These are phyloP conservation scores for Pantala flavescens DNA, from an alignment of 1,140 invertebrate species.

Conservation along the genomic window DNA sequence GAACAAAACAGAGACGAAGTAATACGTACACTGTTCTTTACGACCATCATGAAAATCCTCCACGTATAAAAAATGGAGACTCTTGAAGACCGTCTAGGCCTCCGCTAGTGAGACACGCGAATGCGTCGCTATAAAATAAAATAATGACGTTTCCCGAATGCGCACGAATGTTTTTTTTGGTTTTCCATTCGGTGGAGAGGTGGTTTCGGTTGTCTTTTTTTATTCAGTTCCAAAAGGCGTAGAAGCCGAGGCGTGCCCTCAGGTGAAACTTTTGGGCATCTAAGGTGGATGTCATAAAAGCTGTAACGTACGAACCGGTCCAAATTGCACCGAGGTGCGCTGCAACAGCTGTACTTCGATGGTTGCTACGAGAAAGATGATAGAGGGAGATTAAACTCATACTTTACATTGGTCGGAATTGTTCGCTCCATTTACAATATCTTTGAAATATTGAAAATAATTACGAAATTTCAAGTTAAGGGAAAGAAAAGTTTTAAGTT, in stretches of 20 bases:
- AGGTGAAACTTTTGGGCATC: not conserved
- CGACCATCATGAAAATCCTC: not conserved
- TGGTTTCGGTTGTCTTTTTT: not conserved
- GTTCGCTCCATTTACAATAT: too few species aligned
- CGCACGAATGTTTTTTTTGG: not conserved
- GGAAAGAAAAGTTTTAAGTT: too few species aligned
- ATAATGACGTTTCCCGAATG: not conserved
- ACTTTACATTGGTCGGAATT: too few species aligned
- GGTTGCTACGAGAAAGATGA: not conserved
- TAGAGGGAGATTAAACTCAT: not conserved
- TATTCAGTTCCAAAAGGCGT: not conserved
- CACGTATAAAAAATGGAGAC: not conserved
- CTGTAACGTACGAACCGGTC: not conserved
- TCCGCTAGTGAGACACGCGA: not conserved
- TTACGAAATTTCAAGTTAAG: too few species aligned
- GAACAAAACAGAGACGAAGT: not conserved
- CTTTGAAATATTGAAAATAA: too few species aligned
- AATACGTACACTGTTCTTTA: not conserved
- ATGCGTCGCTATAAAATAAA: not conserved
- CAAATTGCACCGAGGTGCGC: not conserved
- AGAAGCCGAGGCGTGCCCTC: not conserved
- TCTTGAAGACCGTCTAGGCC: not conserved
- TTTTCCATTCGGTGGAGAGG: not conserved
- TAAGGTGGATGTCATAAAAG: not conserved
- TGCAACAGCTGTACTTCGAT: not conserved